Evolutionary conservation across 2,797 vertebrate genomes (phyloP).

Genomic region (Thaleichthys pacificus): DNA sequence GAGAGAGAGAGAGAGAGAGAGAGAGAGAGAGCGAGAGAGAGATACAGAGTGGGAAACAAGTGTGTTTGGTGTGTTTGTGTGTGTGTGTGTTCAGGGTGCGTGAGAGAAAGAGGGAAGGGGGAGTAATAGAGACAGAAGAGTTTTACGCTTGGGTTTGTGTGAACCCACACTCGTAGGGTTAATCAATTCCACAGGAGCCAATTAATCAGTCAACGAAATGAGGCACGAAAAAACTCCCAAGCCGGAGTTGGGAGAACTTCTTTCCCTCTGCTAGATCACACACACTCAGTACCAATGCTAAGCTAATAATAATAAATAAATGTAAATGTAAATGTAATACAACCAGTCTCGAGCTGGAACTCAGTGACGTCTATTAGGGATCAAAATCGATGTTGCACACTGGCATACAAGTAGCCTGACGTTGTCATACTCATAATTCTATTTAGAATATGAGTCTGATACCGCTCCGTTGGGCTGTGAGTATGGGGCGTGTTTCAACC

Average conservation of each 20-base stretch:
- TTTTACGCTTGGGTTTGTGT: too few relatives aligned
- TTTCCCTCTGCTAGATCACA: too few relatives aligned
- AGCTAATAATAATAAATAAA: too few relatives aligned
- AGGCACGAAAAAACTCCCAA: slow-evolving; percentile 35
- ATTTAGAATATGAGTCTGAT: too few relatives aligned
- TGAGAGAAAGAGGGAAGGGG: slow-evolving; percentile 8
- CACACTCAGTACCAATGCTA: neutral
- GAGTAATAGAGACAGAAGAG: neutral
- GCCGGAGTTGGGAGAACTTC: neutral
- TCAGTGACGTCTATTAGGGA: neutral
- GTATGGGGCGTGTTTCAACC: too few relatives aligned
- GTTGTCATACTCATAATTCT: too few relatives aligned
- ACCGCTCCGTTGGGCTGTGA: too few relatives aligned
- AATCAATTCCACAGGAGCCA: slow-evolving; percentile 46
- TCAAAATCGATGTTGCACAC: too few relatives aligned
- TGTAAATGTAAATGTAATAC: too few relatives aligned
- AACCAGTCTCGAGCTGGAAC: neutral
- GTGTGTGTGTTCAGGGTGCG: slow-evolving; percentile 17
- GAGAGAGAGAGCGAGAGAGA: slow-evolving; percentile 7
- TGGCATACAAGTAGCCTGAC: too few relatives aligned
- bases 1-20: neutral
- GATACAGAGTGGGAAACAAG: neutral
- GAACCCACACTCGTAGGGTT: neutral
- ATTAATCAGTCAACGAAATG: slow-evolving; percentile 60
- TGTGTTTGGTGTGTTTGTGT: slow-evolving; percentile 13